Percentiles rank a stretch among this genome's conserved stretches.
Conservation (phyloP, 2,888 invertebrate genomes). For the Chirona hameri region DNA sequence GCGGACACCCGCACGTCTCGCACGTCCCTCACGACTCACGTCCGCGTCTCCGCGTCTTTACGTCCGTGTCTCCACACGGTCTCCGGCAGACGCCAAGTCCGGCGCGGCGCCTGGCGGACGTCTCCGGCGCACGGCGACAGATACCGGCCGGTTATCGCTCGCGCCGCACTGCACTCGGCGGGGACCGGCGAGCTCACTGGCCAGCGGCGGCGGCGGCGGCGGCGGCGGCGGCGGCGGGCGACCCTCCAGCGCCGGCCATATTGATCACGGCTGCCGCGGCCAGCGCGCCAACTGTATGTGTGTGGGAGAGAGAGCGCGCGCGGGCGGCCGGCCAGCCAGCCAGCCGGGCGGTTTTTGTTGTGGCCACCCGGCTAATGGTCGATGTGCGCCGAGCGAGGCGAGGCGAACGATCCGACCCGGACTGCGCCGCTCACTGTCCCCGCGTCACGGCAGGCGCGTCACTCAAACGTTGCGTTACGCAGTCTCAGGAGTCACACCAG, state of each 20-base stretch:
- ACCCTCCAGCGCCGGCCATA: not conserved
- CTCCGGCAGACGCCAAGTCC: too few species aligned
- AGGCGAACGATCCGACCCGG: too few species aligned
- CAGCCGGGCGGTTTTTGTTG: conserved; percentile 6
- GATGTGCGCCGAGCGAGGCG: not conserved
- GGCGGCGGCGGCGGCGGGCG: not conserved
- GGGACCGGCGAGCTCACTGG: not conserved
- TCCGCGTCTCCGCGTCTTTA: too few species aligned
- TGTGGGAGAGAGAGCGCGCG: not conserved
- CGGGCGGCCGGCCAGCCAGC: not conserved
- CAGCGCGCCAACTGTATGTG: conserved; percentile 6
- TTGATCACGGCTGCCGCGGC: not conserved
- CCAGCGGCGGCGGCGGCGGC: not conserved
- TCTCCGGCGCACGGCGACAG: not conserved
- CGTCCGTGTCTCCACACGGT: too few species aligned
- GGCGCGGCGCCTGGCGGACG: too few species aligned
- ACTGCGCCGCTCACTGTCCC: too few species aligned
- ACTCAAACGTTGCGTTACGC: too few species aligned
- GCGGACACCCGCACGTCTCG: too few species aligned
- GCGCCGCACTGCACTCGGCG: not conserved
- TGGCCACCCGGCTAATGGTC: not conserved
- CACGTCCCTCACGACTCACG: too few species aligned
- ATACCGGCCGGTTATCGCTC: not conserved
- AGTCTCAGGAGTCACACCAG: too few species aligned
- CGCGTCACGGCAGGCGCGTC: too few species aligned